phyloP scores from a whole-genome alignment of 2,113 vertebrate genomes.

The Erpornis zantholeuca region DNA sequence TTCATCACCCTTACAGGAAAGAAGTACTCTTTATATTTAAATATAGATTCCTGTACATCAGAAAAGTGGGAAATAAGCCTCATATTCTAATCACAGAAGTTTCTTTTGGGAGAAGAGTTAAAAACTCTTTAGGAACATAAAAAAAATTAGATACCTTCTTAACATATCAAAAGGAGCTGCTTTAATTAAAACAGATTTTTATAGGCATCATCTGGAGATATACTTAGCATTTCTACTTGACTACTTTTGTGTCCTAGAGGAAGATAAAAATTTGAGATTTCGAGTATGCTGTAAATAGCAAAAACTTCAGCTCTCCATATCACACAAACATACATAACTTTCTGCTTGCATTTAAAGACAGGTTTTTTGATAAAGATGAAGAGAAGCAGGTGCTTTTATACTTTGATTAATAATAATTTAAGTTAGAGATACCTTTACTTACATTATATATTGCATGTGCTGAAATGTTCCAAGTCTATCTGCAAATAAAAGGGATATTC shows the following conservation, averaged over 20 bases:
- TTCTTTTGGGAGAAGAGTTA: background rate
- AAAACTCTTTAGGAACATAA: background rate
- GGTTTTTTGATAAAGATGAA: background rate
- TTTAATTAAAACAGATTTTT: slow-evolving; percentile 80
- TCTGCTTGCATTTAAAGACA: background rate
- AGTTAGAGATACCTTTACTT: background rate
- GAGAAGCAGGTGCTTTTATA: background rate
- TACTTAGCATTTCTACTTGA: slow-evolving; percentile 73
- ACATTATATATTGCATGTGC: background rate
- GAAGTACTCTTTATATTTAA: background rate
- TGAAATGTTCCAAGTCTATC: background rate
- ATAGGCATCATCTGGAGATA: slow-evolving; percentile 78
- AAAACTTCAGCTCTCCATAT: background rate
- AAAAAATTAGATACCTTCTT: background rate
- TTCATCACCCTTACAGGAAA: background rate
- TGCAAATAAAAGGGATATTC: background rate
- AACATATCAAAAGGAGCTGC: slow-evolving; percentile 63
- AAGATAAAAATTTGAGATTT: background rate
- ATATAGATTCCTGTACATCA: background rate
- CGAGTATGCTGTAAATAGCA: background rate
- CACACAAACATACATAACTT: background rate
- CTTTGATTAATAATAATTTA: background rate
- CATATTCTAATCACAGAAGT: background rate
- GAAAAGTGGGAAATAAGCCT: background rate
- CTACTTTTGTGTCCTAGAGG: slow-evolving; percentile 56